Percentiles rank a stretch among this genome's conserved stretches.
These are phyloP conservation scores for Agrilus planipennis DNA, from an alignment of 1,140 invertebrate genomes.

Conservation along the genomic window DNA sequence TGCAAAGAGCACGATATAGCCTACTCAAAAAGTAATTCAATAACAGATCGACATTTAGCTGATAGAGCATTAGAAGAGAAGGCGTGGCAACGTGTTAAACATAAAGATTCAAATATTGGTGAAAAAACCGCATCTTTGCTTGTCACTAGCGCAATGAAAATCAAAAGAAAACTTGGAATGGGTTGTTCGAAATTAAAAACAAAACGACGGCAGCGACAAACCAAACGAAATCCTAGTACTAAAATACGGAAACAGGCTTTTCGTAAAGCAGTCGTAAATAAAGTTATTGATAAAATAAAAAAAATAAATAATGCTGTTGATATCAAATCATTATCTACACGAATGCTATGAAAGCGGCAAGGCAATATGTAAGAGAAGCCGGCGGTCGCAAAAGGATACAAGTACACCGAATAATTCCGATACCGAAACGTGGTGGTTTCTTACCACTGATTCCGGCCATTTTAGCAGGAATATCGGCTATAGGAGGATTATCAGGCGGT, in stretches of 20 bases:
- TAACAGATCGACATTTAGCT: constrained; percentile 29
- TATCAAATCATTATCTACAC: constrained; percentile 2
- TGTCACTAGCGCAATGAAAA: constrained; percentile 14
- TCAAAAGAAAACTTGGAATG: constrained; percentile 20
- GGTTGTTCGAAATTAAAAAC: too few species aligned
- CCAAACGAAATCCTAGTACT: background rate
- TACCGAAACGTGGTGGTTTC: constrained; percentile 29
- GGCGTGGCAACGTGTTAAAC: constrained; percentile 30
- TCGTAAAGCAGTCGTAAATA: constrained; percentile 7
- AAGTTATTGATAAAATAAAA: too few species aligned
- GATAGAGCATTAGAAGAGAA: constrained; percentile 31
- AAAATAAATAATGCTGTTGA: constrained; percentile 11
- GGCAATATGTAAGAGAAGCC: background rate
- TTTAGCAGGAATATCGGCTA: constrained; percentile 29
- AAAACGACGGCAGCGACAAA: too few species aligned
- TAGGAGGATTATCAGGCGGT: constrained; percentile 25
- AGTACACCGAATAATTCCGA: constrained; percentile 27
- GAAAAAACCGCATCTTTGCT: constrained; percentile 24
- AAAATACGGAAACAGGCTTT: background rate
- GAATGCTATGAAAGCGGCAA: background rate
- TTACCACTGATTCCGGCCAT: constrained; percentile 30
- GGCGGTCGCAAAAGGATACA: constrained; percentile 1
- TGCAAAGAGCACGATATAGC: constrained; percentile 38
- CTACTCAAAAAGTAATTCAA: constrained; percentile 29
- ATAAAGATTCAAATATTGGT: constrained; percentile 27